Base-by-base conservation (phyloP, 2,797 vertebrate genomes). In the Selene dorsalis region DNA sequence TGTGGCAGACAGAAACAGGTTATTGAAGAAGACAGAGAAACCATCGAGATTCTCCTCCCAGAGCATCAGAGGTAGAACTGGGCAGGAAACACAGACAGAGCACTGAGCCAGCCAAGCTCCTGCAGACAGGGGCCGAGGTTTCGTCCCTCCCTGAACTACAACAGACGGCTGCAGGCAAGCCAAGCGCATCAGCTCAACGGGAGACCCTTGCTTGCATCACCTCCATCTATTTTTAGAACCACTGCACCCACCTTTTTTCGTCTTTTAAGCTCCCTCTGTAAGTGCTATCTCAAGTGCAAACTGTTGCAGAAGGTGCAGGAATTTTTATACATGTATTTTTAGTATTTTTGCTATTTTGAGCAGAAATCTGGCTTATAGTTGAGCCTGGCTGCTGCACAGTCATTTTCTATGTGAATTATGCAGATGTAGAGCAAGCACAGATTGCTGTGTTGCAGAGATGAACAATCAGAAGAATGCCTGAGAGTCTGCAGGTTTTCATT, bases 141-240 rank as follows among this genome's bases (percentile, higher is more conserved):
- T 80, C 69, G 66, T 90, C 90, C 89, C 88, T 91, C 89, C 78
- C 88, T 91, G 86, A 91, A 88, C 90, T 69, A 75, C 79, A 91
- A 83, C 93, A 93, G 93, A 93, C 90, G 88, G 93, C 91, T 84
- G 87, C 83, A 80, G 87, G 88, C 87, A 56, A 91, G 84, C 90
- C 85, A 81, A 91, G 80, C 64, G 58, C 92, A 89, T 89, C 91
- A 77, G 38, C 93, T 77, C 92, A 6, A 92, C 91, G 77, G 94
- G 94, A 94, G 93, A 92, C 89, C 90, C 91, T 85, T 43, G 83
- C 88, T 93, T 92, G 92, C 93, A 93, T 94, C 94, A 93, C 88
- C 66, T 85, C 66, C 4, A 13, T 81, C 93, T 95, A 95, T 95
- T 93, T 94, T 94, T 95, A 93, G 94, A 91, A 85, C 14, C 64